Conservation (phyloP, 2,888 invertebrate genomes). For the Venustoraphidia nigricollis region DNA sequence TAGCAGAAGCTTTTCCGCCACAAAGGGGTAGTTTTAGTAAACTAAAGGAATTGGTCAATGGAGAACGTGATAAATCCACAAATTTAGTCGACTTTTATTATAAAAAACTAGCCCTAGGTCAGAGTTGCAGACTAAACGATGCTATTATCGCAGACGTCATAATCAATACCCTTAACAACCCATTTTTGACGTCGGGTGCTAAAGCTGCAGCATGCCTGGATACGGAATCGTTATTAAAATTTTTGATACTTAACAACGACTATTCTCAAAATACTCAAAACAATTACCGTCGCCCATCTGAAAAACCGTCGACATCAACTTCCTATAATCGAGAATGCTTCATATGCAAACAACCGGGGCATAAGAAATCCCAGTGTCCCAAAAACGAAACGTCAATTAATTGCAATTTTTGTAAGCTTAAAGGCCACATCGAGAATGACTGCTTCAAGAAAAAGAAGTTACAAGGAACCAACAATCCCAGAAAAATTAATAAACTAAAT, state of each 20-base stretch:
- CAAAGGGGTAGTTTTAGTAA: not conserved
- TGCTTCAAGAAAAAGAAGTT: too few relatives aligned
- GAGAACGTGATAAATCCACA: not conserved
- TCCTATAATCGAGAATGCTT: too few relatives aligned
- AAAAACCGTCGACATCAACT: too few relatives aligned
- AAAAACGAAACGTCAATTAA: not conserved
- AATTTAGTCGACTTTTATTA: slow-evolving; percentile 7
- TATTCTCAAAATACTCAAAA: too few relatives aligned
- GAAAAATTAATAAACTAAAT: too few relatives aligned
- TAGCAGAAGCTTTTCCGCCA: too few relatives aligned
- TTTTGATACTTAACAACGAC: too few relatives aligned
- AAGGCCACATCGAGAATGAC: slow-evolving; percentile 3
- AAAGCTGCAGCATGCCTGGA: too few relatives aligned
- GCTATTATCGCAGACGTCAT: slow-evolving; percentile 3
- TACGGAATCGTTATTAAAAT: too few relatives aligned
- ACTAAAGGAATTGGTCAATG: not conserved
- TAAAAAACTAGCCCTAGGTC: slow-evolving; percentile 6
- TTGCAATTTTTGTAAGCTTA: slow-evolving; percentile 4
- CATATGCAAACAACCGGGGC: not conserved
- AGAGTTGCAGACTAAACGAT: slow-evolving; percentile 6
- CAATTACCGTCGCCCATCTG: too few relatives aligned
- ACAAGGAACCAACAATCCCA: too few relatives aligned
- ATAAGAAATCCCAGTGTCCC: slow-evolving; percentile 2
- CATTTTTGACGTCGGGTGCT: too few relatives aligned
- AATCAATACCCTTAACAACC: not conserved